phyloP scores from a whole-genome alignment of 2,888 invertebrate genomes.

The Drosophila formosana region DNA sequence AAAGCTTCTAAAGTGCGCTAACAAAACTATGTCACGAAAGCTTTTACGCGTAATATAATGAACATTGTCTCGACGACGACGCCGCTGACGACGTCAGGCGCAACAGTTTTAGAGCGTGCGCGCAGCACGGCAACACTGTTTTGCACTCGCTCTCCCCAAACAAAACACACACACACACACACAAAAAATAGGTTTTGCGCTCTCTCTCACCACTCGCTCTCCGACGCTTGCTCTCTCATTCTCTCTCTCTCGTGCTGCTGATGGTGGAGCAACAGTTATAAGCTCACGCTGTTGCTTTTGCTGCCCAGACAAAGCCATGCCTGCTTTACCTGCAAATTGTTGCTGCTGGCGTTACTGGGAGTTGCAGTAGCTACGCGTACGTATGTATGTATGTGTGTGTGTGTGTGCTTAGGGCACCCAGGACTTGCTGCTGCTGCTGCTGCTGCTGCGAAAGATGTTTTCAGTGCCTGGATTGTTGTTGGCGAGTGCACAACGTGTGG shows the following conservation, averaged over 20 bases:
- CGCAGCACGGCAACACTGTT: conserved; percentile 70
- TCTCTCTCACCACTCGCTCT: not conserved
- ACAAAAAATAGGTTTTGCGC: not conserved
- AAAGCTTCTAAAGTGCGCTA: conserved; percentile 59
- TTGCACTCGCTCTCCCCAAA: conserved; percentile 1
- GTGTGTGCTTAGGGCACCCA: conserved; percentile 48
- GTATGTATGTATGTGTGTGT: conserved; percentile 35
- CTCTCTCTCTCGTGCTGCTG: not conserved
- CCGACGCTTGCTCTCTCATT: not conserved
- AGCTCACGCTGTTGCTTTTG: conserved; percentile 18
- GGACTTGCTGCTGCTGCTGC: conserved; percentile 60
- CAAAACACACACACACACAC: too few relatives aligned
- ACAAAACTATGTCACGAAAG: conserved; percentile 71
- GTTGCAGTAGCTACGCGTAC: conserved; percentile 14
- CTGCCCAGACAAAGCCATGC: conserved; percentile 67
- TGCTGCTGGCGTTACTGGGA: conserved; percentile 13
- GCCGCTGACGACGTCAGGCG: conserved; percentile 41
- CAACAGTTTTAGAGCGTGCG: conserved; percentile 65
- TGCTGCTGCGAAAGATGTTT: conserved; percentile 53
- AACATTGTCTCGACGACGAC: conserved; percentile 38
- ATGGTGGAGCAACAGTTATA: conserved; percentile 70
- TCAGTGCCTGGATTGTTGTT: conserved; percentile 85
- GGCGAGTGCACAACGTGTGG: conserved; percentile 78
- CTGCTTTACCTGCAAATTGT: conserved; percentile 62
- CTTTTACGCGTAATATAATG: conserved; percentile 63